Base-by-base conservation (phyloP, 2,797 vertebrate species). In the Netta rufina region DNA sequence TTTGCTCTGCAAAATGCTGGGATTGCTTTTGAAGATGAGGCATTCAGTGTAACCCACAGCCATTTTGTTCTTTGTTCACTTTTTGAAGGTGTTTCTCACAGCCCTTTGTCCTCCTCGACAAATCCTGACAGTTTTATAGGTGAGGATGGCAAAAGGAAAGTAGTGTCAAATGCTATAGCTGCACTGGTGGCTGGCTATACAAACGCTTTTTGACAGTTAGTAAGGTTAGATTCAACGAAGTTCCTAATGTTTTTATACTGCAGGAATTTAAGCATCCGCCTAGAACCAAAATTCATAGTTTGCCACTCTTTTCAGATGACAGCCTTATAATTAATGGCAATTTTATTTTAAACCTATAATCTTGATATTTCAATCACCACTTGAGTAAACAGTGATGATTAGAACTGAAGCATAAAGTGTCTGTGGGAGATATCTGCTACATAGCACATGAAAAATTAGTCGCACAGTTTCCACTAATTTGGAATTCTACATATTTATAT, bases 331-430 rank as follows among this genome's bases (percentile, higher is more conserved):
- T 72, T 77, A 93, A 78, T 38, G 14, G 57, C 30, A 85, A 60
- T 92, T 89, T 92, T 83, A 87, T 85, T 92, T 72, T 22, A 54
- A 92, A 93, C 30, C 64, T 82, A 60, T 84, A 62, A 90, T 86
- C 51, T 66, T 64, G 45, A 19, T 86, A 84, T 90, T 88, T 91
- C 79, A 90, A 70, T 93, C 62, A 81, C 13, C 28, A 81, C 51
- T 67, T 86, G 61, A 87, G 78, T 93, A 95, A 95, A 87, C 51
- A 93, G 61, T 30, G 15, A 74, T 81, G 70, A 94, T 81, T 87
- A 81, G 94, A 84, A 49, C 32, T 67, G 72, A 88, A 77, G 33
- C 36, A 86, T 33, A 17, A 94, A 92, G 17, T 60, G n/a, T 60
- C 56, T 39, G 79, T 73, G 21, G 38, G 58, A 92, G 39, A 62